phyloP scores from a whole-genome alignment of 1,140 invertebrate genomes.

The Cyclargus thomasi region DNA sequence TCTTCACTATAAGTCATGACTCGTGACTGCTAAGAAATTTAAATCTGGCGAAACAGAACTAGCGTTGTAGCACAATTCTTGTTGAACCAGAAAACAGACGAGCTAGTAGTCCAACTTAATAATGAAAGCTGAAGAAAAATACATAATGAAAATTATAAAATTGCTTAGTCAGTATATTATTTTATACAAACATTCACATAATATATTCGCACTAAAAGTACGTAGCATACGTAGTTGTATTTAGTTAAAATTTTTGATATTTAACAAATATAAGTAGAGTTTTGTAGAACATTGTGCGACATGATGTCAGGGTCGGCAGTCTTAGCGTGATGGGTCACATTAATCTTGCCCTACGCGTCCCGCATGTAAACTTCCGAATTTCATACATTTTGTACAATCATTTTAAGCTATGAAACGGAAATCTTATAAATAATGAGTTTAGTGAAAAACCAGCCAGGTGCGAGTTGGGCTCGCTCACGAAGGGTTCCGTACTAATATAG shows the following conservation, averaged over 20 bases:
- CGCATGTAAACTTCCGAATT: constrained; percentile 38
- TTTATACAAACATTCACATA: not conserved
- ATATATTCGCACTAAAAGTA: no score
- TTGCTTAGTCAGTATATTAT: not conserved
- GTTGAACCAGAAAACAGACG: not conserved
- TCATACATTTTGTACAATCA: constrained; percentile 8
- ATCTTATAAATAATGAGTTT: not conserved
- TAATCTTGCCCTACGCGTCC: constrained; percentile 39
- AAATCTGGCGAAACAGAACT: not conserved
- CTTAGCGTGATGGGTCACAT: constrained; percentile 34
- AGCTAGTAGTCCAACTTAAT: no score
- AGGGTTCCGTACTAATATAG: no score
- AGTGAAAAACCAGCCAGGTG: no score
- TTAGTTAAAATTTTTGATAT: no score
- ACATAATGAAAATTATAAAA: no score
- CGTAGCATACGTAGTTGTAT: no score
- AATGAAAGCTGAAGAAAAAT: no score
- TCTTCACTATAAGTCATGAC: not conserved
- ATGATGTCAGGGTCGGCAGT: constrained; percentile 28
- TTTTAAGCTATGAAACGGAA: not conserved
- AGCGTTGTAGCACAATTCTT: not conserved
- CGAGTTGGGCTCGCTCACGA: no score
- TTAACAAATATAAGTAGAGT: not conserved
- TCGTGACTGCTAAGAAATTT: not conserved
- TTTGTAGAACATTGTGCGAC: constrained; percentile 22